Conservation (phyloP, 2,797 vertebrate species). For the Clamator glandarius region DNA sequence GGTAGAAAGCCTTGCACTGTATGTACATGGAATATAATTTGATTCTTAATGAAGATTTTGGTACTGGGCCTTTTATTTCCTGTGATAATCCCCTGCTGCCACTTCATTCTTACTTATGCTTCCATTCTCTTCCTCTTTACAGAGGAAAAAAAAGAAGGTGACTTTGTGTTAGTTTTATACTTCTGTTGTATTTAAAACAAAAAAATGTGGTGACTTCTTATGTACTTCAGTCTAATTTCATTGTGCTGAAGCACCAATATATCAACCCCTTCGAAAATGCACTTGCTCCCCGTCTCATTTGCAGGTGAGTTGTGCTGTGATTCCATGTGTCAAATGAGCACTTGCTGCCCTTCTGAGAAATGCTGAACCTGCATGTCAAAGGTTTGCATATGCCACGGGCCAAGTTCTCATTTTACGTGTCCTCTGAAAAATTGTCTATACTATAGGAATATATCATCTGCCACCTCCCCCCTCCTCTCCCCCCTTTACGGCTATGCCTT, state of each 20-base stretch:
- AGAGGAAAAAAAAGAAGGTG: too few relatives aligned
- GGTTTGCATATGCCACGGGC: fast-evolving
- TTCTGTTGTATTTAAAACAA: not conserved
- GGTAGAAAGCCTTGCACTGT: not conserved
- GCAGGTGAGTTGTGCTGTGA: too few relatives aligned
- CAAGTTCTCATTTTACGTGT: too few relatives aligned
- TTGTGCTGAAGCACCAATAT: not conserved
- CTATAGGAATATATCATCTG: not conserved
- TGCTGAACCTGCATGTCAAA: fast-evolving
- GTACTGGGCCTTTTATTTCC: not conserved
- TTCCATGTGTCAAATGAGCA: not conserved
- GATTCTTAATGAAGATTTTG: not conserved
- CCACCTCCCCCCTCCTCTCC: too few relatives aligned
- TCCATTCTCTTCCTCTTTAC: not conserved
- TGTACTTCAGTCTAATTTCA: not conserved
- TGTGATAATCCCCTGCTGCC: not conserved
- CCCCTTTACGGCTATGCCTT: fast-evolving
- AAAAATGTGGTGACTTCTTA: not conserved
- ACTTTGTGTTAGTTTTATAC: not conserved
- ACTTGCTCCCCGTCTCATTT: not conserved
- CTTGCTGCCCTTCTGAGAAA: too few relatives aligned
- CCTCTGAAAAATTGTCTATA: not conserved
- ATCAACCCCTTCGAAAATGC: too few relatives aligned
- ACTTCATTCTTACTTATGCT: not conserved
- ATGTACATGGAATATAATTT: not conserved